These are phyloP conservation scores for Amphilophus citrinellus DNA, from an alignment of 2,113 vertebrate genomes.

Conservation along the genomic window DNA sequence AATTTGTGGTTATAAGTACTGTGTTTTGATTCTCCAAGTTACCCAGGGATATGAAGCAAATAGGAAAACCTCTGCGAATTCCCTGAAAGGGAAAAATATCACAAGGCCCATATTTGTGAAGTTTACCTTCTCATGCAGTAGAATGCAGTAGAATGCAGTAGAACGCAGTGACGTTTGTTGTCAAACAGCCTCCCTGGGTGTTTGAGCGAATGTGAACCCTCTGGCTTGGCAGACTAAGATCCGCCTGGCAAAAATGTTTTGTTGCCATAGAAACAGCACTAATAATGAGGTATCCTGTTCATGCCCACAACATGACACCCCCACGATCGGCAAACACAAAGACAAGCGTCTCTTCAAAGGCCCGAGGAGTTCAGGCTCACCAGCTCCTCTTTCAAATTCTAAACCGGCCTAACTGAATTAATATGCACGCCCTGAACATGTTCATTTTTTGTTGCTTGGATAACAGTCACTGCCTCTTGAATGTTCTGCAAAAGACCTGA, in stretches of 20 bases:
- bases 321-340: slow-evolving; percentile 51
- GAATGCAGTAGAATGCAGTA: neutral
- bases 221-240: slow-evolving; percentile 32
- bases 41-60: neutral
- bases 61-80: neutral
- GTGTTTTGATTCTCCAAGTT: neutral
- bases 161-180: slow-evolving; percentile 3
- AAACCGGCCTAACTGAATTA: slow-evolving; percentile 30
- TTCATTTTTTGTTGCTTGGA: slow-evolving; percentile 4
- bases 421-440: neutral
- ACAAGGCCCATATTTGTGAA: neutral
- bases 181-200: slow-evolving; percentile 30
- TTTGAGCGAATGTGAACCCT: slow-evolving; percentile 44
- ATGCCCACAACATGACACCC: slow-evolving; percentile 53
- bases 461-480: neutral
- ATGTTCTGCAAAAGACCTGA: slow-evolving; percentile 1
- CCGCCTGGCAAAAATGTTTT: slow-evolving; percentile 46
- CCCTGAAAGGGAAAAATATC: neutral
- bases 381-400: slow-evolving; percentile 40
- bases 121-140: neutral
- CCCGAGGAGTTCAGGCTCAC: slow-evolving; percentile 15
- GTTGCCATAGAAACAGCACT: slow-evolving; percentile 77
- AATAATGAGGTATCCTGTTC: slow-evolving; percentile 70
- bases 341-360: slow-evolving; percentile 32
- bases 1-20: neutral